Conservation (phyloP, 1,140 invertebrate species). For the Chionoecetes opilio region DNA sequence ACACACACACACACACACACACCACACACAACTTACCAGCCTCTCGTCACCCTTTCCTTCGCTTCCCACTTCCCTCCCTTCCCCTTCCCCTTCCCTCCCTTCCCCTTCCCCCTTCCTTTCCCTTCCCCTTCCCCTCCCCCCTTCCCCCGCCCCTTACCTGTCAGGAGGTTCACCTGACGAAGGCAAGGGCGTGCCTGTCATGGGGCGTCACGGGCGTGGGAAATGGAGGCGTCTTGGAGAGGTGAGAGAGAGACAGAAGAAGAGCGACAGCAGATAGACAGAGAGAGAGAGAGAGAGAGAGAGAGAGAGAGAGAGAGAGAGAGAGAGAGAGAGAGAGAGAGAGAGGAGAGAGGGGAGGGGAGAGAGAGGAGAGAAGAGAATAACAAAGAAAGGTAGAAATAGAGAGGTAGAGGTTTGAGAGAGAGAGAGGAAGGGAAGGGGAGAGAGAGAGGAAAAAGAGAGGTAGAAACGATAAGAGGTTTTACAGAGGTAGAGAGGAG, state of each 20-base stretch:
- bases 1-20: constrained; percentile 53
- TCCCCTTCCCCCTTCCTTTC: constrained; percentile 6
- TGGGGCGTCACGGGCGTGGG: too few species aligned
- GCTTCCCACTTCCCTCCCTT: too few species aligned
- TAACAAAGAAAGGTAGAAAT: neutral
- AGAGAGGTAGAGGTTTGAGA: neutral
- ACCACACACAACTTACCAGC: neutral
- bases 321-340: constrained; percentile 41
- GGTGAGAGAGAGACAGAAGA: neutral
- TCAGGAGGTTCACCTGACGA: too few species aligned
- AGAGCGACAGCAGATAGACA: neutral
- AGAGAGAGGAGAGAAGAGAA: neutral
- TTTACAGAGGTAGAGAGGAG: neutral
- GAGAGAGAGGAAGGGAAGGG: constrained; percentile 43
- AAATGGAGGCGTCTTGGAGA: too few species aligned
- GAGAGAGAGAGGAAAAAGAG: neutral
- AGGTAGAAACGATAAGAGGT: neutral
- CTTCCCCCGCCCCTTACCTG: neutral
- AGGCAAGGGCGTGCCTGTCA: too few species aligned
- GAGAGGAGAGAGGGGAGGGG: neutral
- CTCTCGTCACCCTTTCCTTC: neutral
- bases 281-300: constrained; percentile 33
- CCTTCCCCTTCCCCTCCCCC: neutral
- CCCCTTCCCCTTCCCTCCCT: neutral
- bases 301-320: constrained; percentile 41